These are phyloP conservation scores for Turdus rufiventris DNA, from an alignment of 2,113 vertebrate genomes.

Conservation along the genomic window DNA sequence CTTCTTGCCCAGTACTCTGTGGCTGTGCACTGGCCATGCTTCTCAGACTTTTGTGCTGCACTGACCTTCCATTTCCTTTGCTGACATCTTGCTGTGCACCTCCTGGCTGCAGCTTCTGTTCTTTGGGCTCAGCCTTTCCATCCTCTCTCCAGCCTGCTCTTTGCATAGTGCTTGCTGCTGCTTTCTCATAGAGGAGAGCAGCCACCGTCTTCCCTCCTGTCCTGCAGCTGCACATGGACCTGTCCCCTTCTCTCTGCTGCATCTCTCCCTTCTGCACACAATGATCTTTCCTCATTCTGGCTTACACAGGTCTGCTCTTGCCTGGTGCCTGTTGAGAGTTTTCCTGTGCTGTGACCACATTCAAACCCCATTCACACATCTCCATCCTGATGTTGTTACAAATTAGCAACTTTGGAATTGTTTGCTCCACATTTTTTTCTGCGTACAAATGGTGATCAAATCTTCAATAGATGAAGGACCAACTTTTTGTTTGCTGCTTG, in stretches of 20 bases:
- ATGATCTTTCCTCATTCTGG: neutral
- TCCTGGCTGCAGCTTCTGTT: neutral
- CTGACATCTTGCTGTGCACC: fast-evolving
- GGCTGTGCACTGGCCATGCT: neutral
- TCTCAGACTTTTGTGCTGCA: neutral
- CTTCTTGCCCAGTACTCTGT: neutral
- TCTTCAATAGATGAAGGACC: neutral
- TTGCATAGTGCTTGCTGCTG: neutral
- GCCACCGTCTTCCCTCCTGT: neutral
- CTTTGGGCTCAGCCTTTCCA: neutral
- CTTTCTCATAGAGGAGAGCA: neutral
- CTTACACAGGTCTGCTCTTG: neutral
- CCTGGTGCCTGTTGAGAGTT: neutral
- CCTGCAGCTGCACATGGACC: neutral
- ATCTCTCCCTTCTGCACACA: neutral
- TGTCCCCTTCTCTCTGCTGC: neutral
- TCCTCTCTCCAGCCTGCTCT: neutral
- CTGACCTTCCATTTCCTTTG: neutral
- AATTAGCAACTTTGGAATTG: neutral
- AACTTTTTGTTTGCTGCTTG: neutral
- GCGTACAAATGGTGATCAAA: neutral
- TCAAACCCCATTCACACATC: neutral
- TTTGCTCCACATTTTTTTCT: neutral
- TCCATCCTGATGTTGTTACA: neutral
- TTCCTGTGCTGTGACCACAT: neutral